Conservation (phyloP, 2,888 invertebrate genomes). For the Yponomeuta evonymella region DNA sequence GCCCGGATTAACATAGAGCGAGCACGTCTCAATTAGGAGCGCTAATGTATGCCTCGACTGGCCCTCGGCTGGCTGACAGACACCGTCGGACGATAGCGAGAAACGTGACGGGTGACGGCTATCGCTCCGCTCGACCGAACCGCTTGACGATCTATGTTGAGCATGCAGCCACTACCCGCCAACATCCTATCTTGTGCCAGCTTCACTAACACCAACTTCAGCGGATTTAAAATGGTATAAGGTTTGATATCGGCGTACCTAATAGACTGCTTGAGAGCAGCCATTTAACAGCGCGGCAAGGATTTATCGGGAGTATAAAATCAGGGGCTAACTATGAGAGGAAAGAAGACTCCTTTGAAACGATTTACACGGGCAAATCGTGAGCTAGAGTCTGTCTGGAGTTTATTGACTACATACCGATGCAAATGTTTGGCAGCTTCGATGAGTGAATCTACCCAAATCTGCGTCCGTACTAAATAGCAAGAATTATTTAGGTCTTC, state of each 20-base stretch:
- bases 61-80: constrained; percentile 56
- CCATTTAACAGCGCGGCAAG: constrained; percentile 62
- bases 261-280: constrained; percentile 14
- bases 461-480: too few relatives aligned
- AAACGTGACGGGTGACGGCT: constrained; percentile 74
- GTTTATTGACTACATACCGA: background rate
- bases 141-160: background rate
- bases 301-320: constrained; percentile 27
- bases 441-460: background rate
- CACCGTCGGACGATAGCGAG: constrained; percentile 60
- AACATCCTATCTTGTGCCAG: background rate
- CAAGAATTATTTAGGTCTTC: too few relatives aligned
- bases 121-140: constrained; percentile 37
- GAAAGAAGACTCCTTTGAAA: background rate
- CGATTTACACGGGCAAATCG: background rate
- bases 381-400: background rate
- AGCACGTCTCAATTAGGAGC: constrained; percentile 76
- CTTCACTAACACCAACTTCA: background rate
- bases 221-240: background rate
- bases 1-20: constrained; percentile 67
- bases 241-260: background rate
- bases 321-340: constrained; percentile 1
- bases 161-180: background rate
- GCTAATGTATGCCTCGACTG: constrained; percentile 76
- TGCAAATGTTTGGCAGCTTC: background rate